Base-by-base conservation (phyloP, 2,113 vertebrate species). In the Columbina picui region DNA sequence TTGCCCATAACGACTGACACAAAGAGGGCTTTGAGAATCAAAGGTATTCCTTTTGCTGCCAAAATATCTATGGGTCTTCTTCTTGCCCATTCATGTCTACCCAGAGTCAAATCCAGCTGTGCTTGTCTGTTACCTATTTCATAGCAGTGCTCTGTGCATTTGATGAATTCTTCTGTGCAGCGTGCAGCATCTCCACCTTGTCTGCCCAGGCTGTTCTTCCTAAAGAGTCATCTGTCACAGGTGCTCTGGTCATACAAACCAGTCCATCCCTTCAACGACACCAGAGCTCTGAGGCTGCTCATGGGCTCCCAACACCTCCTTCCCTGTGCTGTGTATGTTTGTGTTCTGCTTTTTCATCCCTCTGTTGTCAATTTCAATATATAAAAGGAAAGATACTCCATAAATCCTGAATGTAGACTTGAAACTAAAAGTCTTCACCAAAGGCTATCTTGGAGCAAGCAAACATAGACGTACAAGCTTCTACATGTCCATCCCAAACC, bases 1-100 rank as follows among this genome's bases (percentile, higher is more conserved):
- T 80, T 71, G 14, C 20, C 36, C 19, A 67, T 26, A 55, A 64
- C 22, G n/a, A 43, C 19, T 2, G 3, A 57, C 0, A 0, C 6
- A 4, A 83, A 71, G 29, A 50, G 4, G 17, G 15, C n/a, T n/a
- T 87, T 30, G 25, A 65, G 50, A 83, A 67, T 53, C 41, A 76
- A 41, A 71, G 20, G 15, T 25, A 43, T 50, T 78, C 20, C 25
- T 81, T 91, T 78, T 55, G 14, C 18, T 82, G 18, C 14, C 3
- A 0, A 73, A 49, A 23, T 19, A 50, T 4, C 29, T 50, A 49
- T 4, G 30, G 32, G 39, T 49, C 11, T 14, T 57, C 43, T 29
- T 67, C 36, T 45, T 70, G 32, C 21, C 21, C 32, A 12, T 75
- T 86, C 32, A 12, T 30, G 39, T 36, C 49, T 64, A 10, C 5